These are phyloP conservation scores for Meteorus colon DNA, from an alignment of 2,888 invertebrate species.

Conservation along the genomic window DNA sequence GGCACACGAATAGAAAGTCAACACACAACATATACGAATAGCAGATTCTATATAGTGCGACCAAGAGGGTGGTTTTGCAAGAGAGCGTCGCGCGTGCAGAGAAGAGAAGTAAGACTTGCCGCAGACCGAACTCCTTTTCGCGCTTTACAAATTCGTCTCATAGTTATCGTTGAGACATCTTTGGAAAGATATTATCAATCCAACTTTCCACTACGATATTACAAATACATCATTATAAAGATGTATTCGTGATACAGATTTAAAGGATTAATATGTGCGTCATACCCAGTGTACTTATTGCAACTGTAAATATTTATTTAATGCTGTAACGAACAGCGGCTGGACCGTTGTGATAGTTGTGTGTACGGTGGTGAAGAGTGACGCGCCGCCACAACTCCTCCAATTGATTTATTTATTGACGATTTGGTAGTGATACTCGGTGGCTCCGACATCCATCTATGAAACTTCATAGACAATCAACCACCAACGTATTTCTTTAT, in stretches of 20 bases:
- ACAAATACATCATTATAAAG: no score
- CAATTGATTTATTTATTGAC: constrained; percentile 63
- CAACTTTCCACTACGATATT: no score
- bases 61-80: constrained; percentile 30
- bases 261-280: neutral
- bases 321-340: constrained; percentile 5
- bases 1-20: constrained; percentile 20
- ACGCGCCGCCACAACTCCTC: constrained; percentile 36
- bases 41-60: constrained; percentile 15
- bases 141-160: constrained; percentile 36
- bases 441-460: constrained; percentile 14
- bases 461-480: neutral
- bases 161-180: neutral
- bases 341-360: constrained; percentile 20
- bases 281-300: neutral
- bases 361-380: constrained; percentile 24
- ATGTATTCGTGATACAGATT: no score
- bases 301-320: neutral
- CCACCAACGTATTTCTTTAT: neutral
- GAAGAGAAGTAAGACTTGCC: constrained; percentile 43
- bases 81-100: constrained; percentile 46
- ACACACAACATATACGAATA: constrained; percentile 13
- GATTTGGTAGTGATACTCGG: constrained; percentile 46
- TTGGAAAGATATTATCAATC: no score
- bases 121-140: constrained; percentile 42